phyloP scores from a whole-genome alignment of 2,113 vertebrate genomes.

The Brachyistius frenatus region DNA sequence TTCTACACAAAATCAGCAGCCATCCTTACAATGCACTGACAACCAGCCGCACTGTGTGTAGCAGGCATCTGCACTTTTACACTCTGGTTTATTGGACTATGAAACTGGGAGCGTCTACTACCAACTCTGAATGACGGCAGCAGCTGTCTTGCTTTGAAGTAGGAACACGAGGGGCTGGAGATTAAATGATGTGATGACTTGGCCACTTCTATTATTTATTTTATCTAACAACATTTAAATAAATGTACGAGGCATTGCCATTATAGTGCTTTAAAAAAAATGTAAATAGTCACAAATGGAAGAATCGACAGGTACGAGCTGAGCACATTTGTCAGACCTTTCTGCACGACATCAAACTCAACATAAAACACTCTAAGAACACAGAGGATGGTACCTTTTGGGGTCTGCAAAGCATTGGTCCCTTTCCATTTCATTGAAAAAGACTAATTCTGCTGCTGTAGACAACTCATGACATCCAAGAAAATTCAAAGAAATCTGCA shows the following conservation, averaged over 20 bases:
- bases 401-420: conserved; percentile 5
- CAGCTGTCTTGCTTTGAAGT: conserved; percentile 41
- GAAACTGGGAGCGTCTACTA: conserved; percentile 30
- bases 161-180: conserved; percentile 27
- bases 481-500: conserved; percentile 49
- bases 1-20: conserved; percentile 19
- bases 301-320: conserved; percentile 15
- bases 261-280: background rate
- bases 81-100: conserved; percentile 48
- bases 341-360: conserved; percentile 39
- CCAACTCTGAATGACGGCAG: conserved; percentile 24
- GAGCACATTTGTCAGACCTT: conserved; percentile 28
- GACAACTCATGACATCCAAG: conserved; percentile 29
- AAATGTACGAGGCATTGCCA: background rate
- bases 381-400: conserved; percentile 31
- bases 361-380: conserved; percentile 39
- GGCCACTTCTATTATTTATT: conserved; percentile 32
- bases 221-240: conserved; percentile 17
- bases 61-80: conserved; percentile 45
- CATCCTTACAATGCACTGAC: conserved; percentile 22
- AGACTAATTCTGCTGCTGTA: conserved; percentile 38
- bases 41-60: conserved; percentile 17
- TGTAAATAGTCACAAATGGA: background rate
- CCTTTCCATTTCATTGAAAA: conserved; percentile 43
- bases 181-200: conserved; percentile 38